Evolutionary conservation across 2,113 vertebrate species (phyloP), one percentile per base, ranked within the genome.

Genomic region (Vicugna pacos): DNA sequence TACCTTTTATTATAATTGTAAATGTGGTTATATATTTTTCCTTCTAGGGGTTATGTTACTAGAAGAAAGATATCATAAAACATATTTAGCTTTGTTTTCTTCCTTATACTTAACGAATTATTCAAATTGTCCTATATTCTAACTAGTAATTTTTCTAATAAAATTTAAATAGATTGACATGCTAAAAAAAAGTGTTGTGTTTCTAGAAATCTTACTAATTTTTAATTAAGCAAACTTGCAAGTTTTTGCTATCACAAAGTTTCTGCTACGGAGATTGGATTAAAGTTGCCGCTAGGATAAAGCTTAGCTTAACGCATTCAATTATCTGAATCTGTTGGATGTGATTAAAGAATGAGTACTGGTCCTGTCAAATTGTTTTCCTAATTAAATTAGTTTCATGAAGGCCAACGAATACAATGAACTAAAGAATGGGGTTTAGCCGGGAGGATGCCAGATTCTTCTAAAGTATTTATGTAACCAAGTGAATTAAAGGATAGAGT

Each of bases 301-400:
- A 88, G 15, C 32, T 62, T 91, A 70, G n/a, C 24, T 56, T 91
- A 88, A 88, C 79, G 46, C 38, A 88, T 62, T 93, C 42, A 92
- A 85, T 93, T 97, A 93, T 93, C 82, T 80, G 76, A 89, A 93
- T 90, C n/a, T 52, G n/a, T 94, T 84, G 76, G 17, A 67, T 93
- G 16, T 88, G 85, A 80, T 79, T 84, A 88, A 93, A 95, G 38
- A 91, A 81, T 70, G 32, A 81, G 30, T 58, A 84, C 58, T 73
- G 69, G 28, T 8, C 56, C 14, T 72, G n/a, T 95, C 83, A 94
- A 91, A 92, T 64, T 83, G 14, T 82, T 76, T 94, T 77, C 87
- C 14, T 83, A 92, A 92, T 95, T 93, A 83, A 95, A 93, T 73
- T 93, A 67, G 58, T 48, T 91, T 79, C 70, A 69, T 35, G 35